These are phyloP conservation scores for Promerops cafer DNA, from an alignment of 2,113 vertebrate species.

Conservation along the genomic window DNA sequence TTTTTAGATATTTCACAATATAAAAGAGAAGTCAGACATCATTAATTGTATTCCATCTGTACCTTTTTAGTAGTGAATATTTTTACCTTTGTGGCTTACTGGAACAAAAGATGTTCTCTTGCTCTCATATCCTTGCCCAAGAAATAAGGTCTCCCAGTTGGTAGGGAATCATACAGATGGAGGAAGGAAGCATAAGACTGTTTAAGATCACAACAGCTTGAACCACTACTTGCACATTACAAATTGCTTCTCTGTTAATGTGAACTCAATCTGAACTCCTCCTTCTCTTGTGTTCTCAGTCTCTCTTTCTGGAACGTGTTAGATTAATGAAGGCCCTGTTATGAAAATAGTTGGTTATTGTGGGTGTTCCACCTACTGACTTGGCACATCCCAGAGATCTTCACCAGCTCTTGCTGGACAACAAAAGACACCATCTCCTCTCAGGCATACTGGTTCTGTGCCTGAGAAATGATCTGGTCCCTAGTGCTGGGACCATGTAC, in stretches of 20 bases:
- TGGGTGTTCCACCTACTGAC: background rate
- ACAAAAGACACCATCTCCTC: background rate
- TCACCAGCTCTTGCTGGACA: background rate
- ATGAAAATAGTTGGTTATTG: background rate
- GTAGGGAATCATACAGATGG: background rate
- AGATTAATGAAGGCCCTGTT: background rate
- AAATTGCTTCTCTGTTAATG: background rate
- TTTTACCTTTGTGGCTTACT: background rate
- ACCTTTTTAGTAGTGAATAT: background rate
- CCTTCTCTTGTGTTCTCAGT: background rate
- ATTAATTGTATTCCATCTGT: background rate
- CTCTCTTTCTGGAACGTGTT: background rate
- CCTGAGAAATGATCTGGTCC: background rate
- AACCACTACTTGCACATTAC: background rate
- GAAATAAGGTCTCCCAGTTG: background rate
- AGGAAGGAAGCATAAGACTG: background rate
- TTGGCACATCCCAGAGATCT: background rate
- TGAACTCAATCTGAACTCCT: background rate
- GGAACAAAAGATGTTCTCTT: background rate
- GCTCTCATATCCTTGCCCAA: background rate
- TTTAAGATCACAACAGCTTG: background rate
- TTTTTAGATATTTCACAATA: background rate
- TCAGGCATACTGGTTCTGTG: background rate
- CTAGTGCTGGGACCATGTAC: rapidly evolving
- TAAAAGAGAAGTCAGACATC: background rate